A percentile compares a stretch with the other conserved stretches of the same genome.
These are phyloP conservation scores for Tachuris rubrigastra DNA, from an alignment of 2,113 vertebrate species.

Conservation along the genomic window DNA sequence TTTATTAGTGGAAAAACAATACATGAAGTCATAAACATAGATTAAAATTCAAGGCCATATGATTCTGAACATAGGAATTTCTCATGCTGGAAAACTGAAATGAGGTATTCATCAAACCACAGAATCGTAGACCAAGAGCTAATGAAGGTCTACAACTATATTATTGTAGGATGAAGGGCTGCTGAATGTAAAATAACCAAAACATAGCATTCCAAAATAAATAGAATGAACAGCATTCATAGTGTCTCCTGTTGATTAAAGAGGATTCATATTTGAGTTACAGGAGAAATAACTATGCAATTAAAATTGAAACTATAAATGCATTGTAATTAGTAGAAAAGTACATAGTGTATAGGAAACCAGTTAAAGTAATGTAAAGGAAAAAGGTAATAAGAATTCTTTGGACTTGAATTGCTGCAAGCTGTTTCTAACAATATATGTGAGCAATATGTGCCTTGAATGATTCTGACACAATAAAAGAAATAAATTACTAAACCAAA, in stretches of 20 bases:
- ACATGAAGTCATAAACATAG: neutral
- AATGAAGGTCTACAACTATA: neutral
- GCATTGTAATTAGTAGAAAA: neutral
- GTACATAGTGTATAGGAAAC: neutral
- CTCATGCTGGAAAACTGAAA: neutral
- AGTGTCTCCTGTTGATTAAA: neutral
- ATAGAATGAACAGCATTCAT: neutral
- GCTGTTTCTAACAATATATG: neutral
- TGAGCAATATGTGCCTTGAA: neutral
- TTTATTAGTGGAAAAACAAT: neutral
- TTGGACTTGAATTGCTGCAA: neutral
- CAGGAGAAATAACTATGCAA: neutral
- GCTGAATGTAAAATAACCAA: neutral
- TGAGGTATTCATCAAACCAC: neutral
- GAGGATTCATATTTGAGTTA: neutral
- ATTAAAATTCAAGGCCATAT: neutral
- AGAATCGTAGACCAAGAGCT: neutral
- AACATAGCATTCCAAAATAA: neutral
- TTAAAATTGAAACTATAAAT: neutral
- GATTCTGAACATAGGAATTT: neutral
- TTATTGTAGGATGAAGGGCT: neutral
- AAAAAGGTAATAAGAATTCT: neutral
- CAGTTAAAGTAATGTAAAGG: neutral
- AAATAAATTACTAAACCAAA: neutral
- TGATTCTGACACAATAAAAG: neutral